Percentiles rank a stretch among this genome's conserved stretches.
phyloP scores from a whole-genome alignment of 2,797 vertebrate genomes.

The Coreius guichenoti region DNA sequence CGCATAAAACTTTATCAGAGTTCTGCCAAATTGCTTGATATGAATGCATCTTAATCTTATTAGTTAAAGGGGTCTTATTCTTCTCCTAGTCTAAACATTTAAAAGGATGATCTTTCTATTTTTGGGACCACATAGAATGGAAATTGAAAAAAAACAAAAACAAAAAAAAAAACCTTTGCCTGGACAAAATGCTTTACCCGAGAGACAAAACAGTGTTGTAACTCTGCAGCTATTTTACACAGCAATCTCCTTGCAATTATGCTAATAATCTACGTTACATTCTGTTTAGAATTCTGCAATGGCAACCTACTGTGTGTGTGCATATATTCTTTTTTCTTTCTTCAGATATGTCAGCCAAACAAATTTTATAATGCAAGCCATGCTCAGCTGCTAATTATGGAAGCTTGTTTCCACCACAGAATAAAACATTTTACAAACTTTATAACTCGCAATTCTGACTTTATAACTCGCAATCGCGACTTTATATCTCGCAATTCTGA shows the following conservation, averaged over 20 bases:
- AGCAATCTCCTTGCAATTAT: not conserved
- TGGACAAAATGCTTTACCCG: not conserved
- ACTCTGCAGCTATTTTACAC: not conserved
- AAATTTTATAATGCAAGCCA: constrained; percentile 2
- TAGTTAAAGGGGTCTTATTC: not conserved
- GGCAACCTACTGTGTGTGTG: not conserved
- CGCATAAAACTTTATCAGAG: constrained; percentile 1
- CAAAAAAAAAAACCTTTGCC: not conserved
- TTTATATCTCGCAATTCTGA: no score
- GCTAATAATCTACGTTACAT: constrained; percentile 11
- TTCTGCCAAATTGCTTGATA: constrained; percentile 9
- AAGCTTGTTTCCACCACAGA: no score
- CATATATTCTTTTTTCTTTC: not conserved
- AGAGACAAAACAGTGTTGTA: not conserved
- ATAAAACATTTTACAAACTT: no score
- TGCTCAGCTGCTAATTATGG: not conserved
- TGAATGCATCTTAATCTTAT: not conserved
- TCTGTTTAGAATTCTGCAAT: not conserved
- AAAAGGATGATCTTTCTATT: not conserved
- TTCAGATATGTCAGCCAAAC: not conserved
- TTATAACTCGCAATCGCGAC: no score
- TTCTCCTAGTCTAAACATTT: not conserved
- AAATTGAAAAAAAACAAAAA: not conserved
- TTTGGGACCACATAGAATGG: not conserved
- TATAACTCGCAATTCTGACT: no score